Conservation (phyloP, 2,113 vertebrate genomes). For the Brachionichthys hirsutus region DNA sequence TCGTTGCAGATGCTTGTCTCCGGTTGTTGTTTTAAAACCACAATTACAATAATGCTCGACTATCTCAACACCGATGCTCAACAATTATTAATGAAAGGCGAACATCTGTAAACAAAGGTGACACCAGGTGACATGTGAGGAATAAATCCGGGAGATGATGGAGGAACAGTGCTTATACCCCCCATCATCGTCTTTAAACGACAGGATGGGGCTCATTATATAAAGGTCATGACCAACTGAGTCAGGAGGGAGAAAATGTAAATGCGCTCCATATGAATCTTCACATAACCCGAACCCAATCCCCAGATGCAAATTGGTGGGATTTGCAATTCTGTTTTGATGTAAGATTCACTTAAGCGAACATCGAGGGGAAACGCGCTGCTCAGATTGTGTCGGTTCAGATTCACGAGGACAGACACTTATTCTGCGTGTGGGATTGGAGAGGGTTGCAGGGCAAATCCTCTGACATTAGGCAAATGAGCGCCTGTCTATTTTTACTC, state of each 20-base stretch:
- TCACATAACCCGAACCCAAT: too few relatives aligned
- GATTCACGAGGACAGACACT: neutral
- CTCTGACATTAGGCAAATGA: neutral
- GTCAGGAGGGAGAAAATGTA: conserved; percentile 22
- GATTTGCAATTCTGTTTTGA: too few relatives aligned
- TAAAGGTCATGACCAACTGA: conserved; percentile 27
- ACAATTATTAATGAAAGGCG: neutral
- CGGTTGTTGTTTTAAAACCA: too few relatives aligned
- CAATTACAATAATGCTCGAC: too few relatives aligned
- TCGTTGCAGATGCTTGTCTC: conserved; percentile 30
- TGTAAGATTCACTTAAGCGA: too few relatives aligned
- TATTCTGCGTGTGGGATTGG: neutral
- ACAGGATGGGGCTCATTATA: conserved; percentile 36
- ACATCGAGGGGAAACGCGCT: too few relatives aligned
- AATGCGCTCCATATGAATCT: conserved; percentile 18
- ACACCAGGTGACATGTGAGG: too few relatives aligned
- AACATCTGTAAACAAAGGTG: too few relatives aligned
- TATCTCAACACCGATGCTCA: too few relatives aligned
- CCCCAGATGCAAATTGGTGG: too few relatives aligned
- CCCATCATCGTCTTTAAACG: conserved; percentile 19
- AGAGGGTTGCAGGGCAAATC: conserved; percentile 4
- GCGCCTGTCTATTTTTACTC: neutral
- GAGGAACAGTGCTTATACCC: conserved; percentile 10
- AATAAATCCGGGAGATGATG: too few relatives aligned
- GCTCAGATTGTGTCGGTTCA: neutral